A percentile compares a stretch with the other conserved stretches of the same genome.
Evolutionary conservation across 2,888 invertebrate genomes (phyloP).

Genomic region (Xiphydria camelus): DNA sequence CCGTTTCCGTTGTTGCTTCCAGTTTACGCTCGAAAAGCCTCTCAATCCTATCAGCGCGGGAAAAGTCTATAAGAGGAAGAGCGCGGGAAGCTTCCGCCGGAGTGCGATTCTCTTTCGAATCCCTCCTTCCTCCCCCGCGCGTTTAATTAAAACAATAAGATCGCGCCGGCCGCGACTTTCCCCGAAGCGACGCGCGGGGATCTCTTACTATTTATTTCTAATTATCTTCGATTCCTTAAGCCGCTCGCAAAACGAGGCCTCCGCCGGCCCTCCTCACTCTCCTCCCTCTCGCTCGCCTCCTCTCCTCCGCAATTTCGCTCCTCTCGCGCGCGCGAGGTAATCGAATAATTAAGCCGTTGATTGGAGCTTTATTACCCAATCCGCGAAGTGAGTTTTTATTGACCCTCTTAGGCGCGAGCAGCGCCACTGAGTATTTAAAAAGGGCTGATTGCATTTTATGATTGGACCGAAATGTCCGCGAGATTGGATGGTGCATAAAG

Average conservation of each 20-base stretch:
- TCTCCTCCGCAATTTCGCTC: slow-evolving; percentile 10
- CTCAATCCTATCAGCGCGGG: slow-evolving; percentile 53
- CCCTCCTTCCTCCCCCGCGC: slow-evolving; percentile 24
- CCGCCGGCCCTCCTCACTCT: slow-evolving; percentile 13
- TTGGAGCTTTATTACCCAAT: slow-evolving; percentile 58
- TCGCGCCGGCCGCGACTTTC: slow-evolving; percentile 30
- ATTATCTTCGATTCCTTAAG: slow-evolving; percentile 57
- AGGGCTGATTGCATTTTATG: slow-evolving; percentile 46
- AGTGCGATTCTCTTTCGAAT: slow-evolving; percentile 1
- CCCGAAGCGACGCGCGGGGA: slow-evolving; percentile 24
- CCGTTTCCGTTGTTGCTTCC: slow-evolving; percentile 53
- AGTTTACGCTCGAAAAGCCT: slow-evolving; percentile 52
- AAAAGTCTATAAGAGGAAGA: slow-evolving; percentile 21
- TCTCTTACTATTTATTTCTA: slow-evolving; percentile 55
- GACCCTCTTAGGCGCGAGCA: slow-evolving; percentile 36
- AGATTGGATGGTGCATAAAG: slow-evolving; percentile 47
- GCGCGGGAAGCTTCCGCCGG: slow-evolving; percentile 9
- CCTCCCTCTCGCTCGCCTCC: slow-evolving; percentile 17
- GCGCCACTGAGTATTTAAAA: slow-evolving; percentile 46
- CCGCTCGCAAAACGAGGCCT: slow-evolving; percentile 20
- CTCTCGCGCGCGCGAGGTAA: slow-evolving; percentile 35
- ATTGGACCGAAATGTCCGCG: slow-evolving; percentile 38
- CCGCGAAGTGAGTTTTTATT: slow-evolving; percentile 57
- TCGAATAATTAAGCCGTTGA: slow-evolving; percentile 58
- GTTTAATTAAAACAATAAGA: slow-evolving; percentile 57